These are phyloP conservation scores for Lacerta agilis DNA, from an alignment of 2,797 vertebrate genomes.

Conservation along the genomic window DNA sequence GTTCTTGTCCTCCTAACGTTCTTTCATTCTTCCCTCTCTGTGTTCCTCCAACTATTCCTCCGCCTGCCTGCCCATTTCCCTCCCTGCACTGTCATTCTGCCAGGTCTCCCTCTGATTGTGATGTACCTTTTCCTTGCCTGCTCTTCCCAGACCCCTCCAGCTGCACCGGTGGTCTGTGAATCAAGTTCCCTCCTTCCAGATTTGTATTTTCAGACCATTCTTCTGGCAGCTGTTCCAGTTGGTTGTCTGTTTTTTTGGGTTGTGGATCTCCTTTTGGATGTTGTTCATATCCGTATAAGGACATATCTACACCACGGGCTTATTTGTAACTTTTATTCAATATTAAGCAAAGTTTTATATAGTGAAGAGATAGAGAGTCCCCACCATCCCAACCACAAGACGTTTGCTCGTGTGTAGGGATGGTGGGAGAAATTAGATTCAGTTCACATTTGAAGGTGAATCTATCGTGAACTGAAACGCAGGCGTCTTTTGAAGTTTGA, in stretches of 20 bases:
- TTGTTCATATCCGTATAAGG: not conserved
- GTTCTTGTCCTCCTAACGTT: conserved; percentile 18
- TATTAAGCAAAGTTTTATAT: no score
- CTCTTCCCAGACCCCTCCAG: not conserved
- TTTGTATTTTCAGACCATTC: not conserved
- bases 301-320: not conserved
- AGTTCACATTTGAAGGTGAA: no score
- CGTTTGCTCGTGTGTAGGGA: no score
- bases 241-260: not conserved
- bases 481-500: no score
- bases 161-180: not conserved
- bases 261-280: not conserved
- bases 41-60: not conserved
- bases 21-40: conserved; percentile 22
- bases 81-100: conserved; percentile 1
- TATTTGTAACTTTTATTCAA: no score
- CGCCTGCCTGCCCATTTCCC: conserved; percentile 13
- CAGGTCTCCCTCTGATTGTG: not conserved
- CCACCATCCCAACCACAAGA: no score
- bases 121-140: not conserved
- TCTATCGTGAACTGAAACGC: no score
- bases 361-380: no score
- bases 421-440: no score
- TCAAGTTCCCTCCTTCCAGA: not conserved
- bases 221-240: not conserved